These are phyloP conservation scores for Frieseomelitta varia DNA, from an alignment of 1,140 invertebrate species.

Conservation along the genomic window DNA sequence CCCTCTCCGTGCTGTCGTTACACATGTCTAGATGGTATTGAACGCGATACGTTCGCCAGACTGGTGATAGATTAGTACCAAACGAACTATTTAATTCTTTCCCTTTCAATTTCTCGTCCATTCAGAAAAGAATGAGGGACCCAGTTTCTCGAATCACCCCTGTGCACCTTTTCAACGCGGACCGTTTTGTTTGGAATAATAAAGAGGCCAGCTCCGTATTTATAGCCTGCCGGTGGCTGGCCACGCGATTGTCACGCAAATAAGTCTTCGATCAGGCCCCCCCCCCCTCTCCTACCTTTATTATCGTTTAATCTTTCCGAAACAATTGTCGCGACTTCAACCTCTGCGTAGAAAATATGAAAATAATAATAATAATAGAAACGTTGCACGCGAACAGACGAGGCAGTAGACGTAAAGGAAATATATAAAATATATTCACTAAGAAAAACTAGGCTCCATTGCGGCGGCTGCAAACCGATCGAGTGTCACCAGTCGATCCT, in stretches of 20 bases:
- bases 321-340: conserved; percentile 12
- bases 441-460: no score
- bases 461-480: no score
- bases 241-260: conserved; percentile 1
- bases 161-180: conserved; percentile 4
- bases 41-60: background rate
- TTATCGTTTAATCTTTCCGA: background rate
- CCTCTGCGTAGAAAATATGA: background rate
- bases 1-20: background rate
- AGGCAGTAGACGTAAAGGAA: no score
- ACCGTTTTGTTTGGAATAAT: conserved; percentile 10
- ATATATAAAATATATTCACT: no score
- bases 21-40: background rate
- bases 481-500: no score
- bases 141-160: conserved; percentile 13
- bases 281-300: background rate
- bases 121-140: conserved; percentile 4
- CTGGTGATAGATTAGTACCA: background rate
- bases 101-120: conserved; percentile 7
- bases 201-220: conserved; percentile 32
- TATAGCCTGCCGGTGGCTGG: conserved; percentile 17
- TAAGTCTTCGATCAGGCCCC: conserved; percentile 2
- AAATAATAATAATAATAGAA: no score
- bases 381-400: no score
- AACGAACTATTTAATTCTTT: background rate